Base-by-base conservation (phyloP, 2,797 vertebrate species). In the Anguilla anguilla region DNA sequence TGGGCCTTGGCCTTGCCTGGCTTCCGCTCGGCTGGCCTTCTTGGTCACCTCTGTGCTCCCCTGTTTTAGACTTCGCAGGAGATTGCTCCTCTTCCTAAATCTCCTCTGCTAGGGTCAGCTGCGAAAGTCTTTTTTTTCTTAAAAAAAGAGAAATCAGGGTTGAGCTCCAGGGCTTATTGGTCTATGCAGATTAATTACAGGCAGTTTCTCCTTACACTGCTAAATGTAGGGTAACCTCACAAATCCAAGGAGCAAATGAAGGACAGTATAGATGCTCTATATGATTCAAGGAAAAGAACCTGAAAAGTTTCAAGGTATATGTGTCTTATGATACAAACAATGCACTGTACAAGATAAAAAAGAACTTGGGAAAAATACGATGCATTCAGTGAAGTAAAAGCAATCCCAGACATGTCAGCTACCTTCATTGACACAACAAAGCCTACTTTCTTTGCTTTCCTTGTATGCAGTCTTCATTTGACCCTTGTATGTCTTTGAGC, bases 1-100 rank as follows among this genome's bases (percentile, higher is more conserved):
- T 87, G 91, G 93, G 93, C 92, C 91, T 90, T 88, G 72, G 90
- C 92, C 91, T 92, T 88, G 85, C 91, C 89, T 89, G 89, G 91
- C 92, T 92, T 92, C 89, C 91, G 49, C 88, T 82, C 64, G 0
- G 86, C 89, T 92, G 90, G 92, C 92, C 91, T 89, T 88, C 91
- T 81, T 79, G 83, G 90, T 93, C 92, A 95, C 94, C 91, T 84
- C 90, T 91, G 90, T 88, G 87, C 85, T 72, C 86, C 92, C 92
- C 79, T 31, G 91, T 92, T 91, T 53, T 19, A 85, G 35, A 59
- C 86, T 64, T 85, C 82, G 81, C 25, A 28, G 35, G 59, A 79
- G 28, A n/a, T 28, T n/a, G 3, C 43, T 43, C 9, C 39, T n/a
- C 55, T 53, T 19, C 57, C 79, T 35, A 81, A 83, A 72, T 9